A percentile compares a stretch with the other conserved stretches of the same genome.
These are phyloP conservation scores for Sialis fuliginosa DNA, from an alignment of 2,888 invertebrate species.

Conservation along the genomic window DNA sequence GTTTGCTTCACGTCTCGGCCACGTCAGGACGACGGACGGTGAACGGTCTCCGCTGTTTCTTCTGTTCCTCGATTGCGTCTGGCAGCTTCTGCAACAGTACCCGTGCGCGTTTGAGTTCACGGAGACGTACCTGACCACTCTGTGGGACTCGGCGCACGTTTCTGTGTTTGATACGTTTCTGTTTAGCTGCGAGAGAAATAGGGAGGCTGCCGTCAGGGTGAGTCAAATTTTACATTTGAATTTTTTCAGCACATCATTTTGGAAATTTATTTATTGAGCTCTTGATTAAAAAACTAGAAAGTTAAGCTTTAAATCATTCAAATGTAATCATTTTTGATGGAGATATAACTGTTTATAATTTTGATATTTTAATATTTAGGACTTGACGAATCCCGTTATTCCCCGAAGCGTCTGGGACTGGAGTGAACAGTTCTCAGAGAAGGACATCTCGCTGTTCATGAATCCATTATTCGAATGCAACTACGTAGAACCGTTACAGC, in stretches of 20 bases:
- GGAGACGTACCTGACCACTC: conserved; percentile 76
- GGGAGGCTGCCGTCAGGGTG: conserved; percentile 48
- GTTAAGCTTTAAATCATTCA: too few species aligned
- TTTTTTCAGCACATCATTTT: neutral
- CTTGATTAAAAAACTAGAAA: too few species aligned
- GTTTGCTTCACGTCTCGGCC: conserved; percentile 39
- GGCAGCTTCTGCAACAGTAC: conserved; percentile 80
- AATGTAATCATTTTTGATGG: too few species aligned
- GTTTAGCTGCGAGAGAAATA: conserved; percentile 69
- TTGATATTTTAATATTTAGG: too few species aligned
- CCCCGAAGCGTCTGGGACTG: conserved; percentile 79
- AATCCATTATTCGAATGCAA: conserved; percentile 56
- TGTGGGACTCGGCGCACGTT: conserved; percentile 81
- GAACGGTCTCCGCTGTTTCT: conserved; percentile 74
- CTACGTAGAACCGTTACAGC: conserved; percentile 25
- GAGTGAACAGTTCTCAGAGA: conserved; percentile 70
- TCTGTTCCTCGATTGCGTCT: conserved; percentile 82
- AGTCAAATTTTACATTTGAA: conserved; percentile 9
- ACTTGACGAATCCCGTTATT: conserved; percentile 30
- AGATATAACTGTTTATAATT: too few species aligned
- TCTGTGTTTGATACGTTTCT: conserved; percentile 87
- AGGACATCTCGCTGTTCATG: conserved; percentile 64
- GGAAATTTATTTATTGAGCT: neutral
- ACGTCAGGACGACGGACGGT: conserved; percentile 37
- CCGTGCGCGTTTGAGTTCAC: conserved; percentile 82